These are phyloP conservation scores for Hydrozoanthus gracilis DNA, from an alignment of 92 coral and sea anemone species.

Conservation along the genomic window DNA sequence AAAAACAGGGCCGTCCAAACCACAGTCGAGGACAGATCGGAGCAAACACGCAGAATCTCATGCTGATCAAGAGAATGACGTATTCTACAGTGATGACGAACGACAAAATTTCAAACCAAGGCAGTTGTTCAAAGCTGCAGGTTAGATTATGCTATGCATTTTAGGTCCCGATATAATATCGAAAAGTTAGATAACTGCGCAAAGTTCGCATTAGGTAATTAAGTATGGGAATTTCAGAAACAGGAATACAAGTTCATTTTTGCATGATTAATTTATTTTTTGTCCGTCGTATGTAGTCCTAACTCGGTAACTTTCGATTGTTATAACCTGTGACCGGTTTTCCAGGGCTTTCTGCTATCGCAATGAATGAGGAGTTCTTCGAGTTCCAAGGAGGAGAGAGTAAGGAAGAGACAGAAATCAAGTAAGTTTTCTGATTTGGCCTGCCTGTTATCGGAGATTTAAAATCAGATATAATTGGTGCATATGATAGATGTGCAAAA, in stretches of 20 bases:
- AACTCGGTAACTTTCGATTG: neutral
- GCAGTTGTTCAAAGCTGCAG: slow-evolving; percentile 41
- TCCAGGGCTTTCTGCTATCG: slow-evolving; percentile 17
- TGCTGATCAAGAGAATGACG: neutral
- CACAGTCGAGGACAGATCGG: neutral
- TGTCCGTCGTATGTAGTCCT: no score
- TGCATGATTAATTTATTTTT: no score
- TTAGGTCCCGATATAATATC: no score
- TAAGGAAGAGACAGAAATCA: slow-evolving; percentile 30
- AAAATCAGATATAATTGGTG: no score
- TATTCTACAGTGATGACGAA: slow-evolving; percentile 18
- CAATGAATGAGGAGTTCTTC: slow-evolving; percentile 31
- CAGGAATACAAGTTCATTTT: no score
- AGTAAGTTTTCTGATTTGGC: neutral
- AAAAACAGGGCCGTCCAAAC: slow-evolving; percentile 28
- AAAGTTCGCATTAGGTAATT: no score
- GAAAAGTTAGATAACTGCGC: no score
- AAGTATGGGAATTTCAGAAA: no score
- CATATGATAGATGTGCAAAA: no score
- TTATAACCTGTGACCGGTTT: neutral
- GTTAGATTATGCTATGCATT: neutral
- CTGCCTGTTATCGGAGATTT: neutral
- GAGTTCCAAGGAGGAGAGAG: slow-evolving; percentile 24
- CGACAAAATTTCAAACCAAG: slow-evolving; percentile 15
- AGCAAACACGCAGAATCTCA: neutral